Evolutionary conservation across 2,113 vertebrate genomes (phyloP).

Genomic region (Ptychochromis oligacanthus): DNA sequence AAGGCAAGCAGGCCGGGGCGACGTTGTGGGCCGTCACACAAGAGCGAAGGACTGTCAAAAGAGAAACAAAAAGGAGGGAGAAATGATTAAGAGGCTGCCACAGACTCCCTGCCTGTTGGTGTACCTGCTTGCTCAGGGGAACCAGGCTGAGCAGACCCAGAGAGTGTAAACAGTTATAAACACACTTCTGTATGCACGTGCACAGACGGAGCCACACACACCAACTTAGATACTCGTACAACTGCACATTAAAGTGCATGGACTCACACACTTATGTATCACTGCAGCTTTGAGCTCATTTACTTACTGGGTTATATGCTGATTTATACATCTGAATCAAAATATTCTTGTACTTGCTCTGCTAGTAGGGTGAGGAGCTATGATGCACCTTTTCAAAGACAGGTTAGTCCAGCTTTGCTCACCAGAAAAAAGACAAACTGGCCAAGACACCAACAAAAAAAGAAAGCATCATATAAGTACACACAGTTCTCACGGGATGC

Average conservation of each 20-base stretch:
- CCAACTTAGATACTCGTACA: slow-evolving; percentile 1
- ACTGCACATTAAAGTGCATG: slow-evolving; percentile 35
- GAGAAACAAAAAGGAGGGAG: slow-evolving; percentile 67
- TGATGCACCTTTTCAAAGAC: slow-evolving; percentile 14
- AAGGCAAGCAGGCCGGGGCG: slow-evolving; percentile 61
- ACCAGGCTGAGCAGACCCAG: slow-evolving; percentile 26
- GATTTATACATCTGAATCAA: neutral
- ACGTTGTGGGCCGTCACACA: slow-evolving; percentile 53
- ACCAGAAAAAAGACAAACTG: neutral
- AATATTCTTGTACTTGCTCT: slow-evolving; percentile 12
- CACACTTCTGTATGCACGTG: slow-evolving; percentile 27
- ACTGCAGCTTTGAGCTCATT: neutral
- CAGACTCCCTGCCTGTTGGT: slow-evolving; percentile 42
- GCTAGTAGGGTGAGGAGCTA: neutral
- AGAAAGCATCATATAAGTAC: neutral
- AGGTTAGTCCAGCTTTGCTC: neutral
- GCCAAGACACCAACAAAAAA: neutral
- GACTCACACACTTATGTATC: neutral
- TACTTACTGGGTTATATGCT: neutral
- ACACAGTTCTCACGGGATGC: slow-evolving; percentile 9
- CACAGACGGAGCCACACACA: neutral
- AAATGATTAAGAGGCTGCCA: slow-evolving; percentile 74
- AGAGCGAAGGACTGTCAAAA: slow-evolving; percentile 68
- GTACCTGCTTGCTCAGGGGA: slow-evolving; percentile 55
- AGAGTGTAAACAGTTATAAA: slow-evolving; percentile 66